Evolutionary conservation across 2,113 vertebrate genomes (phyloP).

Genomic region (Scopus umbretta): DNA sequence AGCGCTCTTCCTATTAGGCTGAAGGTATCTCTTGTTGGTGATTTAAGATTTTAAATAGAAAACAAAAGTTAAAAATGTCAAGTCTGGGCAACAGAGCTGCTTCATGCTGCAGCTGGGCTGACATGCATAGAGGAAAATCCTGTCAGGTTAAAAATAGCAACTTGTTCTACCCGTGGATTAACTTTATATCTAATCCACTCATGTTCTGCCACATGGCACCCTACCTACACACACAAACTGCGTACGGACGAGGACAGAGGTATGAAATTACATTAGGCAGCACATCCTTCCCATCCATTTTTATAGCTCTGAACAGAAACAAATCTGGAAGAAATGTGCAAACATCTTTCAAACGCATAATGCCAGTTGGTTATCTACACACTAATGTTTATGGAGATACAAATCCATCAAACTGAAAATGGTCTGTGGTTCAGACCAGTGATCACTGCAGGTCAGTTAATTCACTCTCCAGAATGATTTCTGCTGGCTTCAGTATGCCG

Average conservation of each 20-base stretch:
- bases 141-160: conserved; percentile 41
- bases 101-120: background rate
- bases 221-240: background rate
- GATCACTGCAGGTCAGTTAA: background rate
- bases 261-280: background rate
- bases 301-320: background rate
- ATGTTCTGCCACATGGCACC: background rate
- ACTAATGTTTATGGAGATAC: background rate
- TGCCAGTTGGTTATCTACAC: background rate
- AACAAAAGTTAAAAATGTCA: background rate
- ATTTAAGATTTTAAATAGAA: background rate
- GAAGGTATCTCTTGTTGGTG: background rate
- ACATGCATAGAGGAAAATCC: background rate
- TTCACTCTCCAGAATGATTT: background rate
- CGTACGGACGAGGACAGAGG: background rate
- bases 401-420: background rate
- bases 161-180: conserved; percentile 26
- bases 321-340: background rate
- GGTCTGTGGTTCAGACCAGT: background rate
- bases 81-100: background rate
- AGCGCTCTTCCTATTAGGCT: background rate
- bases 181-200: conserved; percentile 43
- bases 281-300: background rate
- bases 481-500: background rate
- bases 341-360: background rate